These are phyloP conservation scores for Hofmannophila pseudospretella DNA, from an alignment of 2,888 invertebrate genomes.

Conservation along the genomic window DNA sequence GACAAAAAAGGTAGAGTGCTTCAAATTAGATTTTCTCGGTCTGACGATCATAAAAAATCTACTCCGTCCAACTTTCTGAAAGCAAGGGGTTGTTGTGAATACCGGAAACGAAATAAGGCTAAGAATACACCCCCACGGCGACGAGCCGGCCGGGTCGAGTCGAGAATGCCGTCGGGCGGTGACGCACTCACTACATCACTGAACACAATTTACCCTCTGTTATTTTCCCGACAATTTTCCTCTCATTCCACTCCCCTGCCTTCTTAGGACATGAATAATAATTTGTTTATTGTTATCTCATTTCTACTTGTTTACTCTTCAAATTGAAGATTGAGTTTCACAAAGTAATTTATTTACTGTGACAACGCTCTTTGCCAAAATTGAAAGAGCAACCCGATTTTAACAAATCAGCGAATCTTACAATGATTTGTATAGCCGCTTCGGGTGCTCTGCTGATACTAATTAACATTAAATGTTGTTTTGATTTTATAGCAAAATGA, in stretches of 20 bases:
- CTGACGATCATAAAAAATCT: not conserved
- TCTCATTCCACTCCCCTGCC: conserved; percentile 29
- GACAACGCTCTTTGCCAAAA: conserved; percentile 20
- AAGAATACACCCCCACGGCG: conserved; percentile 16
- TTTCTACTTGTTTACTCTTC: conserved; percentile 37
- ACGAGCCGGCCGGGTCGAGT: conserved; percentile 12
- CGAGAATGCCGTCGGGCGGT: conserved; percentile 16
- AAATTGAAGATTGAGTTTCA: conserved; percentile 32
- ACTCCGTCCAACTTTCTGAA: conserved; percentile 1
- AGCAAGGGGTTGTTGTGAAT: not conserved
- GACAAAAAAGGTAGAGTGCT: no score
- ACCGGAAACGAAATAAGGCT: conserved; percentile 23
- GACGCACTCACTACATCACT: conserved; percentile 17
- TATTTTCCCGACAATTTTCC: conserved; percentile 40
- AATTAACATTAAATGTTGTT: not conserved
- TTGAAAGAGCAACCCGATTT: conserved; percentile 18
- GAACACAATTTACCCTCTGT: conserved; percentile 40
- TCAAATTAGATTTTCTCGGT: not conserved
- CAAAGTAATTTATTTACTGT: conserved; percentile 38
- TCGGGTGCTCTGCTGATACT: not conserved
- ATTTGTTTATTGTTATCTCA: conserved; percentile 55
- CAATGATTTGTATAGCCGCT: conserved; percentile 3
- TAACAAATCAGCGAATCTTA: conserved; percentile 1
- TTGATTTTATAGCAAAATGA: conserved; percentile 3
- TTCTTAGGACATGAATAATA: conserved; percentile 48